Base-by-base conservation (phyloP, 2,797 vertebrate species). In the Parauchenoglanis punctatus region DNA sequence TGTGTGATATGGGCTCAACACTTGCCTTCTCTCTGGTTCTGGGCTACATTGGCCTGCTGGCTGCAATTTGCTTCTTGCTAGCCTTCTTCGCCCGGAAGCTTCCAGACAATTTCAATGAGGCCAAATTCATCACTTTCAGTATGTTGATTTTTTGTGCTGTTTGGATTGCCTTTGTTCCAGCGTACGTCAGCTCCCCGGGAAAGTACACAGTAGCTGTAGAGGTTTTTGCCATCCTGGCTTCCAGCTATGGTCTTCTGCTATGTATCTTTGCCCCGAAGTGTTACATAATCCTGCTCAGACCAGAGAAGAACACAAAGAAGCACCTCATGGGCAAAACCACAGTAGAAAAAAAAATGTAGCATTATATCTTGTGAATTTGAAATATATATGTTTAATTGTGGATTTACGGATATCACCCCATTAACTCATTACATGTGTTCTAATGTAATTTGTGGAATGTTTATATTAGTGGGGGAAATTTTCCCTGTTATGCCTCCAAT, bases 141-240 rank as follows among this genome's bases (percentile, higher is more conserved):
- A 94, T 93, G 93, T 83, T 94, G 76, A 94, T 93, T 40, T 94
- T 94, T 84, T 94, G 90, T 81, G 91, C 92, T 17, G 94, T 94
- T 40, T 93, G 93, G 93, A 87, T 93, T 20, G 88, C 93, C 3
- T 93, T 93, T 72, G 89, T 93, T 49, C 92, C 92, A 2, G 92
- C 92, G 2, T 94, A 94, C 10, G 49, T 92, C 84, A 93, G 92
- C 75, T 92, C 94, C 20, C 93, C 93, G 0, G 94, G 94, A 70
- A 94, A 94, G 85, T 94, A 93, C 81, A 88, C 93, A 2, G 91
- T 92, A 11, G 92, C 94, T 52, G 91, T 93, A 5, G 92, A 94
- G 87, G 91, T 94, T 61, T 94, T 94, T 81, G 93, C 92, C 54
- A 94, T 94, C 65, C 85, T 94, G 72, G 93, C 92, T 25, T 94